phyloP scores from a whole-genome alignment of 2,888 invertebrate species.

The Idaea straminata region DNA sequence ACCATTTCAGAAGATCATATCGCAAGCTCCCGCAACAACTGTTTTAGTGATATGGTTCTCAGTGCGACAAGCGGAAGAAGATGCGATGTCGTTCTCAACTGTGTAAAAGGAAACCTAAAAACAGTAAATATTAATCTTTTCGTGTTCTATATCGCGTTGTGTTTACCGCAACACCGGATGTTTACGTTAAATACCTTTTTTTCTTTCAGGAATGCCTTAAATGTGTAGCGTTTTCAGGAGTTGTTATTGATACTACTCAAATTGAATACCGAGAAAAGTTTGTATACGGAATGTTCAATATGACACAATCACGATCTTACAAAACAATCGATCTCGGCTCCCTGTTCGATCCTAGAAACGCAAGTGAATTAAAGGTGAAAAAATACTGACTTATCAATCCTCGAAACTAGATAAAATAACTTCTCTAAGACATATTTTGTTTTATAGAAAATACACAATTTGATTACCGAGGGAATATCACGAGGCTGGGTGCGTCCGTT shows the following conservation, averaged over 20 bases:
- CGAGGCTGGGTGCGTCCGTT: slow-evolving; percentile 54
- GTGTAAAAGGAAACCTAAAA: slow-evolving; percentile 42
- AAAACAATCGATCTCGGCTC: slow-evolving; percentile 35
- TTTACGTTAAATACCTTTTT: neutral
- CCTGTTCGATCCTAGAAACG: slow-evolving; percentile 32
- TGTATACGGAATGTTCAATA: slow-evolving; percentile 35
- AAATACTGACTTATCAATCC: neutral
- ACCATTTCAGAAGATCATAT: slow-evolving; percentile 48
- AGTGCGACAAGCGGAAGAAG: slow-evolving; percentile 30
- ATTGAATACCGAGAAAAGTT: slow-evolving; percentile 37
- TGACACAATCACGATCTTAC: slow-evolving; percentile 32
- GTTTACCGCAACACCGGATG: too few relatives aligned
- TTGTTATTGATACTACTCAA: slow-evolving; percentile 37
- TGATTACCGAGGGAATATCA: slow-evolving; percentile 50
- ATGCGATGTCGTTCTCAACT: slow-evolving; percentile 45
- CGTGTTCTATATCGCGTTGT: neutral
- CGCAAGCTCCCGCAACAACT: slow-evolving; percentile 43
- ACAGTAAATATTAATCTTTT: slow-evolving; percentile 36
- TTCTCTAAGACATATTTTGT: neutral
- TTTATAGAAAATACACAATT: slow-evolving; percentile 37
- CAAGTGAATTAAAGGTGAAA: slow-evolving; percentile 33
- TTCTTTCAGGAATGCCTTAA: slow-evolving; percentile 36
- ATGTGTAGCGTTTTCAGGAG: slow-evolving; percentile 30
- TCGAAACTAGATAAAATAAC: neutral
- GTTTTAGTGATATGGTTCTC: slow-evolving; percentile 32